Conservation (phyloP, 2,888 invertebrate genomes). For the Chironomus riparius region DNA sequence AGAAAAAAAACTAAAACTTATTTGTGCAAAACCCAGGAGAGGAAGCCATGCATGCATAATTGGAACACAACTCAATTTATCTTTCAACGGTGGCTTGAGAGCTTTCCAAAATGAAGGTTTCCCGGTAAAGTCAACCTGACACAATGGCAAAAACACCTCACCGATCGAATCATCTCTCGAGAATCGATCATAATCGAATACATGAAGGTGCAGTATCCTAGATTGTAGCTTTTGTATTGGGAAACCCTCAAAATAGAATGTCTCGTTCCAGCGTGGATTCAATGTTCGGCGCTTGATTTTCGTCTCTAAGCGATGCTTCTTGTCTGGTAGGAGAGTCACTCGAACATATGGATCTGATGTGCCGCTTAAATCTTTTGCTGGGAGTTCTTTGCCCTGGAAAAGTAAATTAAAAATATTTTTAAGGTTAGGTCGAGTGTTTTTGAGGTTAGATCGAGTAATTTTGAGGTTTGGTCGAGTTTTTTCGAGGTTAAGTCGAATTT, state of each 20-base stretch:
- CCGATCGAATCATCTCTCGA: constrained; percentile 91
- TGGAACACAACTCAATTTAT: constrained; percentile 42
- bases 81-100: constrained; percentile 82
- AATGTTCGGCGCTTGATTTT: constrained; percentile 85
- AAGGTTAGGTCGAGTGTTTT: no score
- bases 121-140: constrained; percentile 83
- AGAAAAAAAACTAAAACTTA: not conserved
- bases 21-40: no score
- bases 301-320: constrained; percentile 84
- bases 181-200: constrained; percentile 90
- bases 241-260: constrained; percentile 90
- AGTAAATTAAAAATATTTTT: no score
- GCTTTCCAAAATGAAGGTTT: constrained; percentile 94
- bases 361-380: constrained; percentile 85
- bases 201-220: constrained; percentile 83
- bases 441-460: no score
- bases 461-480: no score
- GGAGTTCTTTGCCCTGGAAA: constrained; percentile 79
- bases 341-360: constrained; percentile 89
- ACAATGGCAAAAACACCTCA: constrained; percentile 82
- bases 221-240: constrained; percentile 89
- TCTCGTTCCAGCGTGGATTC: constrained; percentile 90
- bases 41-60: not conserved
- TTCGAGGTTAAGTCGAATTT: no score
- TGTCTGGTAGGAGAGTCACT: constrained; percentile 81